Conservation (phyloP, 2,888 invertebrate genomes). For the Aleiodes testaceus region DNA sequence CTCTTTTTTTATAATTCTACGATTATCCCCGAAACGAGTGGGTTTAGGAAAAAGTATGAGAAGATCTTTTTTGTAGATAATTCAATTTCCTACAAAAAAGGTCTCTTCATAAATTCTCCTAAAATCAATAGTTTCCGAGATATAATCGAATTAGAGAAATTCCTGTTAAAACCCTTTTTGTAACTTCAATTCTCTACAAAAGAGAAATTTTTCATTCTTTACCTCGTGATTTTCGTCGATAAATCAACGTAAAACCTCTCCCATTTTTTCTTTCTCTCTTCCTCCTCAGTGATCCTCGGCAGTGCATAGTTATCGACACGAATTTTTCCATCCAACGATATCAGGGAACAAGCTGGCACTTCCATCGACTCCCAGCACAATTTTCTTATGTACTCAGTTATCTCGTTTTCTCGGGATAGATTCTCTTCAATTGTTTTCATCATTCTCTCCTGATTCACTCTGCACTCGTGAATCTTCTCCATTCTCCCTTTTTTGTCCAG, state of each 20-base stretch:
- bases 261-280: constrained; percentile 61
- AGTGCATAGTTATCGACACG: constrained; percentile 77
- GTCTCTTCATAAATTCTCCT: too few species aligned
- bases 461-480: constrained; percentile 66
- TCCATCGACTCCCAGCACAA: constrained; percentile 77
- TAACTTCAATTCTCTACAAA: background rate
- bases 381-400: constrained; percentile 75
- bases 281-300: constrained; percentile 66
- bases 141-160: background rate
- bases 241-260: constrained; percentile 56
- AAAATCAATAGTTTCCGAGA: too few species aligned
- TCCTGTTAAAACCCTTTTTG: background rate
- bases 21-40: too few species aligned
- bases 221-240: constrained; percentile 28
- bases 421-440: constrained; percentile 74
- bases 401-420: constrained; percentile 76
- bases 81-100: too few species aligned
- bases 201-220: background rate
- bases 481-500: constrained; percentile 75
- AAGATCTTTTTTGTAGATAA: too few species aligned
- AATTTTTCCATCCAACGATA: constrained; percentile 71
- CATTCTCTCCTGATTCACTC: constrained; percentile 74
- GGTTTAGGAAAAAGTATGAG: too few species aligned
- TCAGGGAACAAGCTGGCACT: constrained; percentile 69
- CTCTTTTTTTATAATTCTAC: too few species aligned